phyloP scores from a whole-genome alignment of 1,140 invertebrate species.

The Antheraea pernyi region DNA sequence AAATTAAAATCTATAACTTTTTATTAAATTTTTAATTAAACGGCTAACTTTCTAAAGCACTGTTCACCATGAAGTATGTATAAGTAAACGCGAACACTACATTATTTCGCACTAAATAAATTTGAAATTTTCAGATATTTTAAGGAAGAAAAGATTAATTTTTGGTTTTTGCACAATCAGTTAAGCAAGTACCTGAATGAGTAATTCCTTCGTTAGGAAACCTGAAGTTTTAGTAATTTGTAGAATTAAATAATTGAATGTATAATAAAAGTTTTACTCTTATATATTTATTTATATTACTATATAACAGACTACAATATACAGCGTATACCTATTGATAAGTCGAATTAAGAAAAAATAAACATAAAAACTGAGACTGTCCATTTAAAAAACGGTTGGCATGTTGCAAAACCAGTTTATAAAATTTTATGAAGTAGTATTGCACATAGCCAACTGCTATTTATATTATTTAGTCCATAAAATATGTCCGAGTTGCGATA shows the following conservation, averaged over 20 bases:
- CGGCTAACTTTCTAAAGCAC: no score
- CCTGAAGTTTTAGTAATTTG: no score
- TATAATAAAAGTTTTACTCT: not conserved
- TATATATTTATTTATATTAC: not conserved
- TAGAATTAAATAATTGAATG: not conserved
- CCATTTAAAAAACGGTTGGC: conserved; percentile 27
- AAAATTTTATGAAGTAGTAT: conserved; percentile 27
- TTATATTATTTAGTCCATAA: conserved; percentile 23
- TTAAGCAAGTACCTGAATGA: no score
- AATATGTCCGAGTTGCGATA: conserved; percentile 9
- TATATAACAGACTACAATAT: not conserved
- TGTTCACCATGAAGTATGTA: no score
- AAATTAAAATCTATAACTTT: no score
- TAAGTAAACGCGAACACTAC: no score
- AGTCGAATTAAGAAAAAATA: conserved; percentile 11
- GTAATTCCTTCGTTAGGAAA: no score
- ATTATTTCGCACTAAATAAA: no score
- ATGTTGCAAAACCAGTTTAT: conserved; percentile 35
- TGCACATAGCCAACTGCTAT: conserved; percentile 26
- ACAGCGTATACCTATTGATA: not conserved
- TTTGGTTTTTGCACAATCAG: no score
- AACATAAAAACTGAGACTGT: conserved; percentile 24
- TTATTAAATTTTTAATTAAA: no score
- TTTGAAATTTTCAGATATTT: no score
- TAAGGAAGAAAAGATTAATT: no score